Base-by-base conservation (phyloP, 2,797 vertebrate species). In the Brachymystax lenok region DNA sequence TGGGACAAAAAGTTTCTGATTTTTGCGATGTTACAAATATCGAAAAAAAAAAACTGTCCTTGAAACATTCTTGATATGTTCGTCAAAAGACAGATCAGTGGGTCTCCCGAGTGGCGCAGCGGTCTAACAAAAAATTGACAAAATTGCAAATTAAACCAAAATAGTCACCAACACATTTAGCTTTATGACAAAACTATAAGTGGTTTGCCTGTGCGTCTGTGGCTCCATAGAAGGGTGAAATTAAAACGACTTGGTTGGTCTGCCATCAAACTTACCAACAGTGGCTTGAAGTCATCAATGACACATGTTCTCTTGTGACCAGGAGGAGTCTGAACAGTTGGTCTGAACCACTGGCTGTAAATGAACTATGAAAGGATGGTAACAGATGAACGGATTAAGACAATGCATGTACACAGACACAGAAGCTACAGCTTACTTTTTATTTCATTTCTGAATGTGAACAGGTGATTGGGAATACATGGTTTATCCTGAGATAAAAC, bases 331-430 rank as follows among this genome's bases (percentile, higher is more conserved):
- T 21, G n/a, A 28, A 73, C 71, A 73, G 71, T 12, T 73, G 71
- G 50, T 14, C 54, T 24, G n/a, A 21, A 71, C 71, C 71, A 14
- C 21, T 24, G 51, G 21, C 71, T 19, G 17, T 73, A n/a, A 56
- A 56, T 54, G 8, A 16, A 14, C 21, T 28, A 17, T 50, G 52
- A 70, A 30, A 5, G 30, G 46, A 67, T 66, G 19, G 27, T 54
- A 75, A 71, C 46, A 66, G 69, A 67, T 71, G n/a, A 73, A 78
- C 27, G 5, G 33, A 59, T 59, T 56, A 69, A 17, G 7, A 59
- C 56, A 3, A 46, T 46, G 40, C 10, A 46, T 46, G 40, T 46
- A n/a, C 14, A 19, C 19, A 59, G 56, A 59, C 1, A 17, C 5
- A 19, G 56, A 59, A n/a, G 1, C n/a, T 59, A 19, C 16, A 19